These are phyloP conservation scores for Ovibos moschatus DNA, from an alignment of 2,113 vertebrate species.

Conservation along the genomic window DNA sequence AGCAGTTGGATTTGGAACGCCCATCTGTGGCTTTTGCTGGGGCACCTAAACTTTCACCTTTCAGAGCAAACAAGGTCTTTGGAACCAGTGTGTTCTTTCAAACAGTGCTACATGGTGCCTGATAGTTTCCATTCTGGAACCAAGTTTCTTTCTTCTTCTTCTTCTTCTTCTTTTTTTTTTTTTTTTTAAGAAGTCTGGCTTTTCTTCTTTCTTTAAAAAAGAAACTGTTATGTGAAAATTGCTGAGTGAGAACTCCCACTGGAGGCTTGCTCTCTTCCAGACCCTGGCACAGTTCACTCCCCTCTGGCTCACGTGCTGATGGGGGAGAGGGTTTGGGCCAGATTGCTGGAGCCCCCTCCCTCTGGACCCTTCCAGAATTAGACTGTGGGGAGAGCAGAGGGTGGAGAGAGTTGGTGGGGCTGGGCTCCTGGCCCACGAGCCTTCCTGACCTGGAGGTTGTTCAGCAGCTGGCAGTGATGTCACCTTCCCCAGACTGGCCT, in stretches of 20 bases:
- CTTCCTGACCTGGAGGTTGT: not conserved
- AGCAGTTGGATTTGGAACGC: not conserved
- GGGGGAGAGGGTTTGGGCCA: not conserved
- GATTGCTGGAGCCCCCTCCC: not conserved
- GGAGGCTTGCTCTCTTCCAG: not conserved
- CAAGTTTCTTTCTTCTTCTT: not conserved
- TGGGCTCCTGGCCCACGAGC: not conserved
- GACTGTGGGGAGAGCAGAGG: too few relatives aligned
- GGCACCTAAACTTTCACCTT: slow-evolving; percentile 12
- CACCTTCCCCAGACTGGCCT: not conserved
- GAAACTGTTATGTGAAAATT: slow-evolving; percentile 14
- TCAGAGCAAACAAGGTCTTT: not conserved
- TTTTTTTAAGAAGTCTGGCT: not conserved
- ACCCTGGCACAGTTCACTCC: not conserved
- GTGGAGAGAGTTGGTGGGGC: not conserved
- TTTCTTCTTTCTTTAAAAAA: not conserved
- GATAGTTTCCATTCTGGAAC: slow-evolving; percentile 26
- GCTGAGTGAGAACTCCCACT: not conserved
- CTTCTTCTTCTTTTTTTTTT: not conserved
- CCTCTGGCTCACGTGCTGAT: not conserved
- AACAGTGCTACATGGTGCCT: not conserved
- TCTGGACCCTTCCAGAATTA: not conserved
- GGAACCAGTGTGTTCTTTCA: slow-evolving; percentile 32
- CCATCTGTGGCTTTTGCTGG: not conserved
- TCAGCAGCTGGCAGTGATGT: not conserved